A percentile compares a stretch with the other conserved stretches of the same genome.
Evolutionary conservation across 2,113 vertebrate species (phyloP).

Genomic region (Pyxicephalus adspersus): DNA sequence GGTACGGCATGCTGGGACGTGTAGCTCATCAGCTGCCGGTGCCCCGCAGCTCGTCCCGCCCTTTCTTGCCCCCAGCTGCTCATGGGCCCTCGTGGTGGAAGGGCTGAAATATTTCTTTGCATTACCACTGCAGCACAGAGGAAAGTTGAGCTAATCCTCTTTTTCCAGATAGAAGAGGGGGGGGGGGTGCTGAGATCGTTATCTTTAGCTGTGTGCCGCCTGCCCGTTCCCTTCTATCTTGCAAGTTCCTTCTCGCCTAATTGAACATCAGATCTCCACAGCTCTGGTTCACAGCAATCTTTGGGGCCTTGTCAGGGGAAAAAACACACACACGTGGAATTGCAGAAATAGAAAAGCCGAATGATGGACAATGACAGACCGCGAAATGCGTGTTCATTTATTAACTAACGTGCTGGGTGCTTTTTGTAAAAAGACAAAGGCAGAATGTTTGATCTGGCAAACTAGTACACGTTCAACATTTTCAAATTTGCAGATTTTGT

Average conservation of each 20-base stretch:
- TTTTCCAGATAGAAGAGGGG: slow-evolving; percentile 66
- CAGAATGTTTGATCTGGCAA: not conserved
- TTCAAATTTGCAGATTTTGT: too few relatives aligned
- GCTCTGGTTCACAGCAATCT: slow-evolving; percentile 68
- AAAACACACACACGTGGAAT: slow-evolving; percentile 55
- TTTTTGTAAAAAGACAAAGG: not conserved
- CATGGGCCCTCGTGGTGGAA: not conserved
- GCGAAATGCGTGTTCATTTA: slow-evolving; percentile 20
- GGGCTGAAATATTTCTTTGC: slow-evolving; percentile 38
- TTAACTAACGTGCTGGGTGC: not conserved
- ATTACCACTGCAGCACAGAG: slow-evolving; percentile 64
- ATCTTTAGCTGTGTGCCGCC: slow-evolving; percentile 69
- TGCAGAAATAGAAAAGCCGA: slow-evolving; percentile 42
- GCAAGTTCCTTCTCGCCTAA: slow-evolving; percentile 72
- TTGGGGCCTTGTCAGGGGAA: slow-evolving; percentile 69
- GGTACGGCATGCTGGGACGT: too few relatives aligned
- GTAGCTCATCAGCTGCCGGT: too few relatives aligned
- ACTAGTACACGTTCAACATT: not conserved
- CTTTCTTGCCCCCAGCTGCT: not conserved
- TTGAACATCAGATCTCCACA: slow-evolving; percentile 70
- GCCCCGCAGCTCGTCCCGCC: too few relatives aligned
- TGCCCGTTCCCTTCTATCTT: slow-evolving; percentile 66
- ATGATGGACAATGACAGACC: not conserved
- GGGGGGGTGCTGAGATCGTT: slow-evolving; percentile 66
- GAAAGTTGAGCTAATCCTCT: slow-evolving; percentile 75